phyloP scores from a whole-genome alignment of 2,113 vertebrate species.

The Crypturellus undulatus region DNA sequence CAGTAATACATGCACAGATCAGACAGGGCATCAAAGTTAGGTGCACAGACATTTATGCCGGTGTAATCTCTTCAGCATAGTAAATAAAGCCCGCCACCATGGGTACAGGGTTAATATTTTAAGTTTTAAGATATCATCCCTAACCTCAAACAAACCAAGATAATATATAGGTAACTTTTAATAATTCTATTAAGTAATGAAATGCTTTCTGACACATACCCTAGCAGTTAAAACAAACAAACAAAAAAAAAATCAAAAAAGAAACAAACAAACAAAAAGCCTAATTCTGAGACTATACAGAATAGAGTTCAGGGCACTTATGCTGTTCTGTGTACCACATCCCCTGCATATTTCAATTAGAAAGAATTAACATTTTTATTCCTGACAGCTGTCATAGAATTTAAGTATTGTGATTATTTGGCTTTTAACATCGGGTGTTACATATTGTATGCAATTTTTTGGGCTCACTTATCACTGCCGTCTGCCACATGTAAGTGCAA shows the following conservation, averaged over 20 bases:
- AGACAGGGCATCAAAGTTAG: too few species aligned
- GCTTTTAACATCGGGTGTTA: neutral
- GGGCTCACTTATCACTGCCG: neutral
- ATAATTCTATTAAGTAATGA: accelerated
- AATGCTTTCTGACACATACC: too few species aligned
- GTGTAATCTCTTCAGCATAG: neutral
- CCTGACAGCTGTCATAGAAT: neutral
- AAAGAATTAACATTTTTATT: neutral
- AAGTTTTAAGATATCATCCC: neutral
- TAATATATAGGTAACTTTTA: accelerated
- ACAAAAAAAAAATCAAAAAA: neutral
- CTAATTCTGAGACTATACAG: neutral
- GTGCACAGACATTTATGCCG: neutral
- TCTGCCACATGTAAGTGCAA: neutral
- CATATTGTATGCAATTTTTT: neutral
- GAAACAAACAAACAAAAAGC: neutral
- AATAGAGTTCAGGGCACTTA: neutral
- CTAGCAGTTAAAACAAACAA: neutral
- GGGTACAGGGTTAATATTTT: accelerated
- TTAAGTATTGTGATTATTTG: neutral
- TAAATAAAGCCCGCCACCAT: neutral
- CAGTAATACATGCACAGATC: too few species aligned
- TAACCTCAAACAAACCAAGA: neutral
- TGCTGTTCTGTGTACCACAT: neutral
- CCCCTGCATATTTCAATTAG: neutral